These are phyloP conservation scores for Amphiduros pacificus DNA, from an alignment of 2,888 invertebrate species.

Conservation along the genomic window DNA sequence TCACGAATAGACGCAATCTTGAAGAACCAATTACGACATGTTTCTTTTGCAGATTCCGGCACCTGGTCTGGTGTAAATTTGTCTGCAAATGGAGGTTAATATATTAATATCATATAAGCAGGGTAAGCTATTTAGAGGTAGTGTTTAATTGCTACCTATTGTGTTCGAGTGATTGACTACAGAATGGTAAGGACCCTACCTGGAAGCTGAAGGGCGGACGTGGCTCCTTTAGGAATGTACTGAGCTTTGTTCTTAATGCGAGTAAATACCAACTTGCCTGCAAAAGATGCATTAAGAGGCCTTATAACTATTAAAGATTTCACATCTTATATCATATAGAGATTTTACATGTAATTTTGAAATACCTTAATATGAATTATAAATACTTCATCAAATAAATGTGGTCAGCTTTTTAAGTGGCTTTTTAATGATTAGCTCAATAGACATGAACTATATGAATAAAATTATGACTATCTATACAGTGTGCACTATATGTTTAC, in stretches of 20 bases:
- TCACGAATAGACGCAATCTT: constrained; percentile 97
- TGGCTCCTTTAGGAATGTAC: constrained; percentile 61
- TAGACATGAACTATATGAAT: background rate
- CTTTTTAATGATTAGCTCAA: background rate
- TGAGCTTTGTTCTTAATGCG: constrained; percentile 60
- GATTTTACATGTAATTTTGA: too few relatives aligned
- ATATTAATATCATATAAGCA: background rate
- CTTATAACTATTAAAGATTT: too few relatives aligned
- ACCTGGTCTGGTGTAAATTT: constrained; percentile 79
- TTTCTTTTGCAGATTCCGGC: constrained; percentile 79
- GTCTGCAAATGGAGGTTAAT: constrained; percentile 58
- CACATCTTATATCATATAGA: too few relatives aligned
- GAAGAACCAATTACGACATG: constrained; percentile 98
- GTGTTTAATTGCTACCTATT: background rate
- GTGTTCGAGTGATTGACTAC: background rate
- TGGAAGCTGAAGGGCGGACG: constrained; percentile 52
- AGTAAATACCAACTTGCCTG: constrained; percentile 54
- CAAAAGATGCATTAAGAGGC: too few relatives aligned
- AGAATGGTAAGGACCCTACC: constrained; percentile 37
- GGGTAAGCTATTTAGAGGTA: background rate
- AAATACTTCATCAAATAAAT: too few relatives aligned
- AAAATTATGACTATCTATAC: background rate
- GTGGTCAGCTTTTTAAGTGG: background rate
- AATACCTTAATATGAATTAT: background rate
- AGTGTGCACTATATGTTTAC: constrained; percentile 10